Base-by-base conservation (phyloP, 2,888 invertebrate genomes). In the Desoria tigrina region DNA sequence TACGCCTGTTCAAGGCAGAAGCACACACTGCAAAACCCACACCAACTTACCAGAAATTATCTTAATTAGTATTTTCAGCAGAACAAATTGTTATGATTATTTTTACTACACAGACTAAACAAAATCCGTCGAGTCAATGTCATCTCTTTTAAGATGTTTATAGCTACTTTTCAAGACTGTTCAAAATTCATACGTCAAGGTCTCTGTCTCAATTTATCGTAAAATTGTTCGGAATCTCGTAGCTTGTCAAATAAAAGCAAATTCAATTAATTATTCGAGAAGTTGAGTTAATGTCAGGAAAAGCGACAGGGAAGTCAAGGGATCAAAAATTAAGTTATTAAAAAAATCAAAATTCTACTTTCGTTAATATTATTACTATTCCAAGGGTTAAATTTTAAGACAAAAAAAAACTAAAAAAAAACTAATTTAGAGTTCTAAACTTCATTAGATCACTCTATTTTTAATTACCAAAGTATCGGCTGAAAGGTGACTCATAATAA, bases 401-500 rank as follows among this genome's bases (percentile, higher is more conserved):
- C 6, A n/a, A n/a, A n/a, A n/a, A n/a, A n/a, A n/a, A n/a, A 56
- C 28, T 7, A 9, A 58, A 37, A 64, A 54, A 55, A 45, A 55
- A 58, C 27, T 42, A 60, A 54, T 32, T 61, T 66, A 62, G 50
- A 32, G 32, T 11, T 32, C 32, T 32, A 32, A 11, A 11, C 32
- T n/a, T n/a, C n/a, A n/a, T n/a, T n/a, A n/a, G n/a, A n/a, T 58
- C 6, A 58, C 45, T 28, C 45, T 28, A 18, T 16, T 23, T 16
- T 16, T 23, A 58, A 58, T 81, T 91, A 92, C 92, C 92, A 84
- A 91, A 92, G 83, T 87, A 88, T 84, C 90, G 88, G 83, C 89
- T 90, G 84, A 91, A 90, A 81, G 91, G 90, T 81, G 90, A 89
- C 81, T 91, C 91, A 83, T 90, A 92, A 85, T 88, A 87, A 85